A percentile compares a stretch with the other conserved stretches of the same genome.
These are phyloP conservation scores for Acinonyx jubatus DNA, from an alignment of 2,113 vertebrate genomes.

Conservation along the genomic window DNA sequence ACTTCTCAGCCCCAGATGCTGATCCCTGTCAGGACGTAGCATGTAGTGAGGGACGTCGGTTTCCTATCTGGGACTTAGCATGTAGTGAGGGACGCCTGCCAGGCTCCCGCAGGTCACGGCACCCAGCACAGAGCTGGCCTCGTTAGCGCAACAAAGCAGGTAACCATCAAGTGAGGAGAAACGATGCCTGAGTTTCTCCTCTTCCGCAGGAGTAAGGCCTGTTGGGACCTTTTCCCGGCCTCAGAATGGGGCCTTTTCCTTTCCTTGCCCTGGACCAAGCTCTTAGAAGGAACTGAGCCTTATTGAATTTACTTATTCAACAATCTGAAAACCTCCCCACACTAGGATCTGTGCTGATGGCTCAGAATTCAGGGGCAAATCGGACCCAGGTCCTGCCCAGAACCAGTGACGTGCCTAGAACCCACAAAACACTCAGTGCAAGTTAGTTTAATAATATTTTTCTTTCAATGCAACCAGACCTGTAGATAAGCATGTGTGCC, in stretches of 20 bases:
- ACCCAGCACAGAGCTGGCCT: neutral
- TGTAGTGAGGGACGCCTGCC: neutral
- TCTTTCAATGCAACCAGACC: neutral
- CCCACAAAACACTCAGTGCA: neutral
- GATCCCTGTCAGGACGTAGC: neutral
- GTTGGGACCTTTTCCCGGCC: too few relatives aligned
- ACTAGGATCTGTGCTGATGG: fast-evolving
- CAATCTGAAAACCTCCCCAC: neutral
- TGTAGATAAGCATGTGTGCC: neutral
- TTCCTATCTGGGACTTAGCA: neutral
- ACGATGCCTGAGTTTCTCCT: neutral
- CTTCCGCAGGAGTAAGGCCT: neutral
- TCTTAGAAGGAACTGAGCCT: neutral
- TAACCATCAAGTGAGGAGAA: neutral
- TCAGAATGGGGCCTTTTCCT: neutral
- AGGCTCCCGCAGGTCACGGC: neutral
- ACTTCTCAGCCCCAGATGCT: neutral
- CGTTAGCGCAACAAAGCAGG: neutral
- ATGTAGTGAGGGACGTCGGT: fast-evolving
- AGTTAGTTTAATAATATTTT: neutral
- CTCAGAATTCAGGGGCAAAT: neutral
- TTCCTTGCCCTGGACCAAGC: neutral
- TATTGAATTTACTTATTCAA: neutral
- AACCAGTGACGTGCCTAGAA: neutral
- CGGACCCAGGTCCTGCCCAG: neutral